phyloP scores from a whole-genome alignment of 92 coral and sea anemone genomes.

The Palythoa caribaeorum region DNA sequence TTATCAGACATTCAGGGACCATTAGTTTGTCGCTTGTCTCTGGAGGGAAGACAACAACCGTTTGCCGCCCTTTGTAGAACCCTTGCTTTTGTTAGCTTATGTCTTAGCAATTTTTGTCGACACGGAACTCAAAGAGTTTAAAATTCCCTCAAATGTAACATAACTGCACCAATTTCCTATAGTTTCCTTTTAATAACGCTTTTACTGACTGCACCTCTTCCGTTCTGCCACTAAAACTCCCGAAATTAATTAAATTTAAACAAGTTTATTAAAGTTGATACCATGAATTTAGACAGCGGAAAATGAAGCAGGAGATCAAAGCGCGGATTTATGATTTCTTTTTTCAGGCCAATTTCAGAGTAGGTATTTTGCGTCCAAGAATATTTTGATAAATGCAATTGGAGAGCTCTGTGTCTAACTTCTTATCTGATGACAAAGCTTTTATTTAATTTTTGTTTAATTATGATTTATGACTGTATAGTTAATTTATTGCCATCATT shows the following conservation, averaged over 20 bases:
- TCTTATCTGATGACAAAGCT: background rate
- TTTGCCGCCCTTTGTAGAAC: conserved; percentile 50
- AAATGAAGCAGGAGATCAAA: background rate
- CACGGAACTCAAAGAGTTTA: background rate
- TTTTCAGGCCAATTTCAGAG: background rate
- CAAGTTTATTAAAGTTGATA: conserved; percentile 14
- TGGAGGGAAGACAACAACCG: conserved; percentile 17
- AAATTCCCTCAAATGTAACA: background rate
- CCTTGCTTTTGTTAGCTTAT: conserved; percentile 28
- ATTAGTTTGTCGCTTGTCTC: conserved; percentile 57
- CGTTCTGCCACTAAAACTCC: background rate
- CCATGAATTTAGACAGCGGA: background rate
- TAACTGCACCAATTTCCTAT: conserved; percentile 28
- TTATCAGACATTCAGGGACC: conserved; percentile 79
- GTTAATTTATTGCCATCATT: background rate
- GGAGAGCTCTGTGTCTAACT: too few species aligned
- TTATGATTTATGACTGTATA: background rate
- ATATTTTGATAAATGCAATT: too few species aligned
- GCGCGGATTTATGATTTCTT: background rate
- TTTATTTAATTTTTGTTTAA: background rate
- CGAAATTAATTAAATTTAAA: background rate
- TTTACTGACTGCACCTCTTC: conserved; percentile 38
- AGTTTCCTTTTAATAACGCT: conserved; percentile 11
- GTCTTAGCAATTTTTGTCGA: conserved; percentile 21
- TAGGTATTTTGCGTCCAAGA: background rate